Base-by-base conservation (phyloP, 1,140 invertebrate species). In the Drosophila athabasca region DNA sequence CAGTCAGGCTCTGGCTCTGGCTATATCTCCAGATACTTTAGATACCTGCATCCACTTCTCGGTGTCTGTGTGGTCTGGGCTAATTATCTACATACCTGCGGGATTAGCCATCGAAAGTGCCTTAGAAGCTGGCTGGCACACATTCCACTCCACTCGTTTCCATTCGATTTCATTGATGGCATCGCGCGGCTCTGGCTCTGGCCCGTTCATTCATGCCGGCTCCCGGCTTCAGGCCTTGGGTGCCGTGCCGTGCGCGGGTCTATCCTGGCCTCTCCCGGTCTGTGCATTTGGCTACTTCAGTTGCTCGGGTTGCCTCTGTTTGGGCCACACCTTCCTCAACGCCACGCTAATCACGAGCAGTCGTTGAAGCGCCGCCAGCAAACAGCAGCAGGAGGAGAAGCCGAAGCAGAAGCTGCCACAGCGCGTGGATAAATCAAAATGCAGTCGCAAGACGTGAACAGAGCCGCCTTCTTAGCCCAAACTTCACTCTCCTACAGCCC, bases 391-490 rank as follows among this genome's bases (percentile, higher is more conserved):
- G 67, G 66, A 77, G 67, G 72, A 13, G 24, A 1, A 54, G 29
- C 8, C 26, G 5, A 54, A 48, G 17, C 59, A 50, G 35, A 61
- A 61, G 58, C 80, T 59, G 45, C 61, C 62, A 67, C 83, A 82
- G 83, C 83, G 83, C 79, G 84, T 88, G 83, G 83, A 88, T 88
- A 88, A 88, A 88, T 88, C 83, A 88, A 88, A 88, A 88, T 79
- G 79, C 79, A 82, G 67, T 59, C 79, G 48, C 45, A 15, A 79
- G 83, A 87, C 74, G 70, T 78, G 82, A 60, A 50, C 49, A 68
- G 55, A 61, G 62, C 62, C 73, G 73, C 73, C 73, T 76, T 65
- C 73, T 75, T 69, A 55, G 50, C 61, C 51, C 19, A 1, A 13
- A 17, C 22, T 5, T 22, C 54, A 22, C 35, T 6, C 43, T 35